Evolutionary conservation across 2,797 vertebrate genomes (phyloP).

Genomic region (Brachyalestes nurse): DNA sequence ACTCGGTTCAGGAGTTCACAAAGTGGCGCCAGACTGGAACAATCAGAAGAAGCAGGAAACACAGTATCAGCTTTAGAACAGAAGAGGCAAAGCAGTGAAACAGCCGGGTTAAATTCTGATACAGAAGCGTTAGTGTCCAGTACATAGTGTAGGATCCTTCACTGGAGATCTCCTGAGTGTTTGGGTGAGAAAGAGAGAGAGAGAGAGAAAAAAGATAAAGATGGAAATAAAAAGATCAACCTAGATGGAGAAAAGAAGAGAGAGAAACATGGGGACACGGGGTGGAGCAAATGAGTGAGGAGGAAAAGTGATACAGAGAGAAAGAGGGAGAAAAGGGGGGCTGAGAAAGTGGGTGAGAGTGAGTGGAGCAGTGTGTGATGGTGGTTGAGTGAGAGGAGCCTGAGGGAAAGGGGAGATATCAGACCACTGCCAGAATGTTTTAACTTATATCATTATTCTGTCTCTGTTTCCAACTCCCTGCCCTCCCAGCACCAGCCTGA

Average conservation of each 20-base stretch:
- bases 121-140: too few relatives aligned
- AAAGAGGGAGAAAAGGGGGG: constrained; percentile 25
- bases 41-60: too few relatives aligned
- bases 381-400: constrained; percentile 22
- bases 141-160: too few relatives aligned
- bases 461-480: constrained; percentile 4
- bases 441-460: constrained; percentile 39
- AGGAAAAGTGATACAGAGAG: background rate
- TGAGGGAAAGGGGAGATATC: constrained; percentile 42
- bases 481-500: constrained; percentile 28
- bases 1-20: too few relatives aligned
- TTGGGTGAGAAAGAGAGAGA: background rate
- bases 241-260: background rate
- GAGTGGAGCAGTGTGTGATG: constrained; percentile 12
- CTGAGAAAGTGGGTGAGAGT: background rate
- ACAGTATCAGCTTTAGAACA: too few relatives aligned
- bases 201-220: background rate
- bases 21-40: too few relatives aligned
- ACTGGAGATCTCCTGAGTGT: too few relatives aligned
- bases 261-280: background rate
- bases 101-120: too few relatives aligned
- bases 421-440: constrained; percentile 45
- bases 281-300: background rate
- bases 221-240: too few relatives aligned
- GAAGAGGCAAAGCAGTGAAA: too few relatives aligned